Base-by-base conservation (phyloP, 2,797 vertebrate species). In the Anomalospiza imberbis region DNA sequence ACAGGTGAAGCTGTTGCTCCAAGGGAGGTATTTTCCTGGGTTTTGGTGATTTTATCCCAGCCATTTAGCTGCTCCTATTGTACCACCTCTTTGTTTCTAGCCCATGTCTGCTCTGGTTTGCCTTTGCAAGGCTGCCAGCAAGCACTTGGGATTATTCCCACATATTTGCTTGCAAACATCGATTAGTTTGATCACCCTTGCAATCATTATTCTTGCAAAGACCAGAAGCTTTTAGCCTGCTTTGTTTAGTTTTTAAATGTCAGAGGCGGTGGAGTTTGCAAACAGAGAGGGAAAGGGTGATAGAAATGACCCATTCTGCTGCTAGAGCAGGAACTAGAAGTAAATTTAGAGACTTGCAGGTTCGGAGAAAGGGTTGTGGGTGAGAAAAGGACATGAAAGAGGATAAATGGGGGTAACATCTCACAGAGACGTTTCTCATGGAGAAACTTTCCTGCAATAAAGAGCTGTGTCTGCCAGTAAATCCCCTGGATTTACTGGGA, bases 241-340 rank as follows among this genome's bases (percentile, higher is more conserved):
- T 61, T 68, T 81, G 51, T 93, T 95, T 80, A 9, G 40, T 63
- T 70, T 89, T 32, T 12, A 86, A 93, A 95, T 90, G 84, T 91
- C 88, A 84, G 50, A 17, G 54, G 47, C 17, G 0, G 28, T 3
- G 29, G 18, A 16, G 40, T 88, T 45, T 67, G 94, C 94, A 91
- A 84, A 90, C 61, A 47, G 29, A 18, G 88, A 17, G n/a, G 63
- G 44, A 50, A 65, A 66, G 16, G 17, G 20, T 19, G 51, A 24
- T 4, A 28, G 55, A 19, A 78, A 50, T 8, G 26, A 13, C 62
- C 55, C 36, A 1, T 51, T 28, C 40, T 60, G 58, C 31, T 48
- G 71, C 31, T 51, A 54, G 42, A 82, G 50, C 40, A n/a, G 31
- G 12, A 77, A 4, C 34, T 8, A 1, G 58, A 34, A 75, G 54